Conservation (phyloP, 2,888 invertebrate genomes). For the Anthrax anthrax region DNA sequence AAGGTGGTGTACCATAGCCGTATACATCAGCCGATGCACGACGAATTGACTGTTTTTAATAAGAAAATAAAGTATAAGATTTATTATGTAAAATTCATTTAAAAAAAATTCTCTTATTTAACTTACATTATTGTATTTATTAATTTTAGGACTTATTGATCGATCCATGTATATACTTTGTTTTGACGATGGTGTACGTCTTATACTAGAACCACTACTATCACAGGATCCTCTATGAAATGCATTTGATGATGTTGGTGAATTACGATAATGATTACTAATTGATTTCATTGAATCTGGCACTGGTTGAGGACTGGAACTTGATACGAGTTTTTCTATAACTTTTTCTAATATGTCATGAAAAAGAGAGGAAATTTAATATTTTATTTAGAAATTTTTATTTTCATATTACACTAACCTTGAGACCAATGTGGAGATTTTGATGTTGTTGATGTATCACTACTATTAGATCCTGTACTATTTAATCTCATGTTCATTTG, state of each 20-base stretch:
- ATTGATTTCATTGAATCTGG: constrained; percentile 25
- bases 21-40: constrained; percentile 21
- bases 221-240: constrained; percentile 24
- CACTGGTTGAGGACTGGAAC: constrained; percentile 31
- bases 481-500: constrained; percentile 16
- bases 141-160: constrained; percentile 29
- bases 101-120: too few species aligned
- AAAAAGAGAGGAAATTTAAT: background rate
- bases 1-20: constrained; percentile 23
- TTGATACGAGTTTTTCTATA: constrained; percentile 16
- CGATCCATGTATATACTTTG: constrained; percentile 25
- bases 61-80: too few species aligned
- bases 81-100: too few species aligned
- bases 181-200: constrained; percentile 26
- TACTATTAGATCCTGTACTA: constrained; percentile 28
- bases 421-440: constrained; percentile 25
- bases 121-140: constrained; percentile 23
- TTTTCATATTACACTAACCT: constrained; percentile 21
- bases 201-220: constrained; percentile 23
- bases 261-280: constrained; percentile 25
- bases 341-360: constrained; percentile 21
- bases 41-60: constrained; percentile 26
- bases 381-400: too few species aligned
- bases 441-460: constrained; percentile 25
- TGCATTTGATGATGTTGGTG: constrained; percentile 15